These are phyloP conservation scores for Sebastes taczanowskii DNA, from an alignment of 2,797 vertebrate genomes.

Conservation along the genomic window DNA sequence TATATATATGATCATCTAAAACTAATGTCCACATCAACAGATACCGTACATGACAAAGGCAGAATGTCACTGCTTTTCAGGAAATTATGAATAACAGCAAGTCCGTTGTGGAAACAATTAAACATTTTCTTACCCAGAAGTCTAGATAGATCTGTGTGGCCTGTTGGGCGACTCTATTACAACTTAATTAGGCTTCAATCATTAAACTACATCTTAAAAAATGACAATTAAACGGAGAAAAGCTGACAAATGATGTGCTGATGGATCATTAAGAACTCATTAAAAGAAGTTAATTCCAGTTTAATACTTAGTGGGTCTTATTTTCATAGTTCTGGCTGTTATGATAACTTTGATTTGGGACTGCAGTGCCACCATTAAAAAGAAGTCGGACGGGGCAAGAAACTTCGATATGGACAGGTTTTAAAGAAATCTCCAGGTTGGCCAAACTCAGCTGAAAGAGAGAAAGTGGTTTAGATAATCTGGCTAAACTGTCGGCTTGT, in stretches of 20 bases:
- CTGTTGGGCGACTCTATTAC: not conserved
- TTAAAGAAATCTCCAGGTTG: not conserved
- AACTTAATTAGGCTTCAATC: not conserved
- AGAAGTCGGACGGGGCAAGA: not conserved
- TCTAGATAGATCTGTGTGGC: not conserved
- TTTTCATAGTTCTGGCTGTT: not conserved
- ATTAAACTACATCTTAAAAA: not conserved
- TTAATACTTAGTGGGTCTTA: not conserved
- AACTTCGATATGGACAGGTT: not conserved
- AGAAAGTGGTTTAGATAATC: not conserved
- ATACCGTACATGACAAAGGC: not conserved
- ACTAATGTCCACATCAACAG: not conserved
- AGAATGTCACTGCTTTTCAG: not conserved
- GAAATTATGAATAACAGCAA: not conserved
- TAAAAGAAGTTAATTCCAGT: not conserved
- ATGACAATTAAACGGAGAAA: not conserved
- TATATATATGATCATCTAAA: not conserved
- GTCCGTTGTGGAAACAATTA: not conserved
- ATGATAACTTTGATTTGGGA: not conserved
- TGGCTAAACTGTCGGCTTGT: not conserved
- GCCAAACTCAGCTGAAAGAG: not conserved
- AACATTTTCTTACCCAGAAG: not conserved
- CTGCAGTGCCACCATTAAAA: not conserved
- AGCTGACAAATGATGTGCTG: not conserved
- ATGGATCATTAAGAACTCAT: no score